A percentile compares a stretch with the other conserved stretches of the same genome.
These are phyloP conservation scores for Tribolium castaneum DNA, from an alignment of 1,140 invertebrate genomes.

Conservation along the genomic window DNA sequence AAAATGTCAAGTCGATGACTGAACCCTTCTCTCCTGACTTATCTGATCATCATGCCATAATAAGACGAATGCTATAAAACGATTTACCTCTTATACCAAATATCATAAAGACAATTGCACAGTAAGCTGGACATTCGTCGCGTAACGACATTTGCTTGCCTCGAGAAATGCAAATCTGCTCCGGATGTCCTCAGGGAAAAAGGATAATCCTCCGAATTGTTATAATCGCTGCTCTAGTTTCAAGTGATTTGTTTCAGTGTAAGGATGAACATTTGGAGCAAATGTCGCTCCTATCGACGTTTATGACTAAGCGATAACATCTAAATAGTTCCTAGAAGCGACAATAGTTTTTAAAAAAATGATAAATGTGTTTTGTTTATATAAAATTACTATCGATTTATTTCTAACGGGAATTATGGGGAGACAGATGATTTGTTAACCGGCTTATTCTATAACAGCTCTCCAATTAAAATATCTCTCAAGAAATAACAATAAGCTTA, in stretches of 20 bases:
- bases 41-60: not conserved
- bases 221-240: conserved; percentile 7
- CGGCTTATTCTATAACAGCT: too few relatives aligned
- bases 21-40: not conserved
- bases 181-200: conserved; percentile 6
- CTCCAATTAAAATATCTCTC: too few relatives aligned
- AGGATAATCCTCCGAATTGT: conserved; percentile 12
- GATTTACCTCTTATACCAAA: not conserved
- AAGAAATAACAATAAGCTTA: too few relatives aligned
- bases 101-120: conserved; percentile 1
- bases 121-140: conserved; percentile 19
- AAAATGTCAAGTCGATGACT: not conserved
- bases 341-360: too few relatives aligned
- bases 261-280: not conserved
- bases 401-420: too few relatives aligned
- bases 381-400: too few relatives aligned
- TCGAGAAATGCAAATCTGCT: conserved; percentile 27
- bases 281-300: not conserved
- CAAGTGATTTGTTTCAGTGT: not conserved
- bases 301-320: not conserved
- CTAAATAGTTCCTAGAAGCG: too few relatives aligned
- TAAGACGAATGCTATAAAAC: not conserved
- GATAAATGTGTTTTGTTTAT: not conserved
- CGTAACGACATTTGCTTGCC: not conserved
- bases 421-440: too few relatives aligned